Percentiles rank a stretch among this genome's conserved stretches.
These are phyloP conservation scores for Porites australiensis DNA, from an alignment of 64 coral and sea anemone genomes.

Conservation along the genomic window DNA sequence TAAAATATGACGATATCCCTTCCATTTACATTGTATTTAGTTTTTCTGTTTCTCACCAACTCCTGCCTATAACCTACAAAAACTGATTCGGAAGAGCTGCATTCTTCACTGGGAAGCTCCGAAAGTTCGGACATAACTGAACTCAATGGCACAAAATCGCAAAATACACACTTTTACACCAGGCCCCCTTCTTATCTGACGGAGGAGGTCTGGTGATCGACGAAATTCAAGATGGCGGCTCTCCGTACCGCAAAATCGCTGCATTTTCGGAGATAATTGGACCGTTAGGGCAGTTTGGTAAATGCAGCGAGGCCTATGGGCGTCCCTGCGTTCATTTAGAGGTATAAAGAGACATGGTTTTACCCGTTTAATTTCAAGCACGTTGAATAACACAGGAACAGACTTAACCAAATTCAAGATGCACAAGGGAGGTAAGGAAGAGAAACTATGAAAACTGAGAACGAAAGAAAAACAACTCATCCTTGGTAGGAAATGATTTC, in stretches of 20 bases:
- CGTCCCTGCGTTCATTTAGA: neutral
- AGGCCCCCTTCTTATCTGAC: neutral
- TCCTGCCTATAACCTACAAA: constrained; percentile 42
- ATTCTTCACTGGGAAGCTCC: neutral
- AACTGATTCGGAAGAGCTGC: neutral
- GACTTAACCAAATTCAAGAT: neutral
- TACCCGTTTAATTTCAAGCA: neutral
- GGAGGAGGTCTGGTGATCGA: neutral
- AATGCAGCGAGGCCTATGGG: constrained; percentile 11
- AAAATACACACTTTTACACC: neutral
- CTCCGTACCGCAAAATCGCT: too few relatives aligned
- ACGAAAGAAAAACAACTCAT: too few relatives aligned
- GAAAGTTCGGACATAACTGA: neutral
- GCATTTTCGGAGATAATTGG: too few relatives aligned
- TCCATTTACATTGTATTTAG: constrained; percentile 50
- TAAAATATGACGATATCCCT: constrained; percentile 63
- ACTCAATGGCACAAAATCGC: neutral
- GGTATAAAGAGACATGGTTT: neutral
- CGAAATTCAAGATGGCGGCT: neutral
- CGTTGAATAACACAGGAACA: neutral
- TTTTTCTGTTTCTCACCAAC: constrained; percentile 38
- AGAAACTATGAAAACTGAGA: too few relatives aligned
- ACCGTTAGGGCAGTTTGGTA: neutral
- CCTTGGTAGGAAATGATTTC: too few relatives aligned
- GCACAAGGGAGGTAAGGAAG: constrained; percentile 8